Evolutionary conservation across 2,113 vertebrate genomes (phyloP).

Genomic region (Cynocephalus volans): DNA sequence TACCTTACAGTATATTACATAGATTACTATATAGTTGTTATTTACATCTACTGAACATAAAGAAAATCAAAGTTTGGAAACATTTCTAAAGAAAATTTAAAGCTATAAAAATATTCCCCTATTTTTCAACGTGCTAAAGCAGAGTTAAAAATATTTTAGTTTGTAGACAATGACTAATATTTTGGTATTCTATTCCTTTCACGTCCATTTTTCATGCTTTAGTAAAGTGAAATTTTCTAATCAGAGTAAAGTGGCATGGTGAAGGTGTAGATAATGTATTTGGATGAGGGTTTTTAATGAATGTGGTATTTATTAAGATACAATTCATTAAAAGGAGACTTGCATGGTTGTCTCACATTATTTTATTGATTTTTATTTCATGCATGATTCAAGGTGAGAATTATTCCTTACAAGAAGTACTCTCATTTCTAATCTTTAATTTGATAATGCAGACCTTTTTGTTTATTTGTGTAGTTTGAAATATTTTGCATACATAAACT

Average conservation of each 20-base stretch:
- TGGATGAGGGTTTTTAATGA: constrained; percentile 85
- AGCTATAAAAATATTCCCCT: constrained; percentile 54
- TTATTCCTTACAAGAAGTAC: constrained; percentile 69
- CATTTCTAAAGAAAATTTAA: constrained; percentile 20
- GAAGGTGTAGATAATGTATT: constrained; percentile 83
- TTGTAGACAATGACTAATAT: constrained; percentile 65
- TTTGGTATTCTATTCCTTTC: constrained; percentile 77
- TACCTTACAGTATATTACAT: background rate
- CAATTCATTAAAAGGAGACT: constrained; percentile 85
- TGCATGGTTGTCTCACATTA: constrained; percentile 80
- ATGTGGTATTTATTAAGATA: constrained; percentile 87
- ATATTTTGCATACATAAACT: background rate
- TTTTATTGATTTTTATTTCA: constrained; percentile 84
- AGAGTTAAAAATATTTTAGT: constrained; percentile 65
- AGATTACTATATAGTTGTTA: rapidly evolving
- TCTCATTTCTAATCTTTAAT: constrained; percentile 83
- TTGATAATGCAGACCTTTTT: constrained; percentile 65
- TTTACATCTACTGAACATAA: background rate
- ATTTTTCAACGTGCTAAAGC: constrained; percentile 71
- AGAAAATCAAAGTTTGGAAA: background rate
- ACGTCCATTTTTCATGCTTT: constrained; percentile 83
- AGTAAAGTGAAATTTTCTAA: constrained; percentile 86
- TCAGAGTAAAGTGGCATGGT: constrained; percentile 77
- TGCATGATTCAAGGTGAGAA: constrained; percentile 75
- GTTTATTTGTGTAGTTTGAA: constrained; percentile 61